Evolutionary conservation across 2,797 vertebrate genomes (phyloP).

Genomic region (Columba guinea): DNA sequence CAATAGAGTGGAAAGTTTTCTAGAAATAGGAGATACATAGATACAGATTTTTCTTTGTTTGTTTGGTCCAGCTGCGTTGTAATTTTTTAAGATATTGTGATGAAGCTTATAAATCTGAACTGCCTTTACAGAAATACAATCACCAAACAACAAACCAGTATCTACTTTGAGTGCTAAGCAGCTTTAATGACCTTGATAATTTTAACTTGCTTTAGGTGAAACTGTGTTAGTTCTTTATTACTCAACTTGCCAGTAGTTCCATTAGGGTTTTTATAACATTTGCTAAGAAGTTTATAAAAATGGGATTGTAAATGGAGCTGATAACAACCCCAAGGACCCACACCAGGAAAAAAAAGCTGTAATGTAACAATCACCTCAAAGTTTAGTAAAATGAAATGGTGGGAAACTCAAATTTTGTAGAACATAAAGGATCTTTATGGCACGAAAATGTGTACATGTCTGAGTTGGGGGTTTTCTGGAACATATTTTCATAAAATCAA

Average conservation of each 20-base stretch:
- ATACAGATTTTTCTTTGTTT: no score
- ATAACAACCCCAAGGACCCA: neutral
- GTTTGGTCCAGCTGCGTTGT: neutral
- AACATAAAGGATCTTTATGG: neutral
- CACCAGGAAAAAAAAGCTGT: neutral
- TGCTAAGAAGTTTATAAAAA: neutral
- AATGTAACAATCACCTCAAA: neutral
- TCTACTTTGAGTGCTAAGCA: neutral
- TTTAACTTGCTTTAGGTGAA: neutral
- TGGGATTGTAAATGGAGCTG: neutral
- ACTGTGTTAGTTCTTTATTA: neutral
- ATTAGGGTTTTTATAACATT: neutral
- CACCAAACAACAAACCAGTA: neutral
- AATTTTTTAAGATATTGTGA: neutral
- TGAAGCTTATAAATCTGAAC: neutral
- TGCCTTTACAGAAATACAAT: neutral
- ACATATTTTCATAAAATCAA: slow-evolving; percentile 30
- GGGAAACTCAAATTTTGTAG: neutral
- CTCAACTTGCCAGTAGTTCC: neutral
- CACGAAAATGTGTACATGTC: neutral
- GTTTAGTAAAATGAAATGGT: neutral
- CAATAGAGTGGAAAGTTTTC: neutral
- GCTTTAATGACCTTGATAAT: neutral
- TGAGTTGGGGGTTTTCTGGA: neutral
- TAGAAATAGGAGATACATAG: neutral